phyloP scores from a whole-genome alignment of 2,888 invertebrate genomes.

The Nomada goodeniana region DNA sequence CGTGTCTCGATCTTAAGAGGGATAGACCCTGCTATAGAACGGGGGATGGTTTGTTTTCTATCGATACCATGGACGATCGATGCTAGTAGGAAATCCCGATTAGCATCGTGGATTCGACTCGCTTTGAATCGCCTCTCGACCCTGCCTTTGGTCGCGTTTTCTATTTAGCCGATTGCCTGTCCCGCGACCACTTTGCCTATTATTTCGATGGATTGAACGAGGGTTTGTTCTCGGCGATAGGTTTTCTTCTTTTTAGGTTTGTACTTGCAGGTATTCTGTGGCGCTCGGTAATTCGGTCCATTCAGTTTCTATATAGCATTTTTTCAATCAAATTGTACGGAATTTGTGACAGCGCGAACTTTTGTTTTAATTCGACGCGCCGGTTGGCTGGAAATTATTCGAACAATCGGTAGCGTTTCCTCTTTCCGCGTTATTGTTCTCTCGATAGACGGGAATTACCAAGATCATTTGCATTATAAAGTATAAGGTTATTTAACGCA shows the following conservation, averaged over 20 bases:
- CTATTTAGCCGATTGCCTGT: constrained; percentile 50
- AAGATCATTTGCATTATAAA: constrained; percentile 44
- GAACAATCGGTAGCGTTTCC: neutral
- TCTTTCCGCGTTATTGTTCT: neutral
- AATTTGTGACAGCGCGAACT: too few species aligned
- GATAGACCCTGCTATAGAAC: constrained; percentile 46
- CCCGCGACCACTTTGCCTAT: constrained; percentile 43
- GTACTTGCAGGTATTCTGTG: constrained; percentile 2
- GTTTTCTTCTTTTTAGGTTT: neutral
- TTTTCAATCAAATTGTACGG: too few species aligned
- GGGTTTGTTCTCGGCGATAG: constrained; percentile 1
- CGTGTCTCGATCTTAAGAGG: constrained; percentile 70
- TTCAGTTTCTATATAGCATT: too few species aligned
- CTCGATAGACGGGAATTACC: constrained; percentile 12
- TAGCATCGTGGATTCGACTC: constrained; percentile 61
- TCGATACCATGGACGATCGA: constrained; percentile 64
- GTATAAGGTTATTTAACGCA: constrained; percentile 50
- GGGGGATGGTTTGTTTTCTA: constrained; percentile 66
- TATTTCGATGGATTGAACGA: constrained; percentile 23
- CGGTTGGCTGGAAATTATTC: neutral
- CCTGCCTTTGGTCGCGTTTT: constrained; percentile 32
- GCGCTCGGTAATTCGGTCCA: too few species aligned
- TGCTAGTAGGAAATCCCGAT: constrained; percentile 61
- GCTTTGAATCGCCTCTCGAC: constrained; percentile 55
- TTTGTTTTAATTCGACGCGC: too few species aligned